Conservation (phyloP, 53 echinoderm and acorn worm species). For the Pentamera pediparva region DNA sequence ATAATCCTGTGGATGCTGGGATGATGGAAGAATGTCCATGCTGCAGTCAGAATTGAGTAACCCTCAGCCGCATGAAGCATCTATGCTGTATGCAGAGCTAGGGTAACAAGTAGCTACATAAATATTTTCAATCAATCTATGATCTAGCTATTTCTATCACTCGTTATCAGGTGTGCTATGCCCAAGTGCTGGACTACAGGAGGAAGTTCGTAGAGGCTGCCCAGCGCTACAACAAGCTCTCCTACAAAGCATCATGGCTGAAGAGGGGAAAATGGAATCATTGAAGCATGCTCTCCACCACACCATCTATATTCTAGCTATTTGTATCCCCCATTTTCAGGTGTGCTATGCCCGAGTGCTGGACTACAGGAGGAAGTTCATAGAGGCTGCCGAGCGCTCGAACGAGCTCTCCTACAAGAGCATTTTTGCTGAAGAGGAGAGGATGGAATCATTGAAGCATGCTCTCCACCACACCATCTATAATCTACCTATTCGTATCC, state of each 20-base stretch:
- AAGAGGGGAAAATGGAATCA: conserved; percentile 84
- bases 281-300: conserved; percentile 89
- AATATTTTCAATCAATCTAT: too few relatives aligned
- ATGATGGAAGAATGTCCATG: too few relatives aligned
- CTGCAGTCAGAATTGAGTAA: too few relatives aligned
- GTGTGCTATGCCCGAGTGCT: conserved; percentile 94
- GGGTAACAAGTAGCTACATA: too few relatives aligned
- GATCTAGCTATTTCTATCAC: neutral
- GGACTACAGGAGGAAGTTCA: conserved; percentile 92
- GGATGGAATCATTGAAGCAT: conserved; percentile 88
- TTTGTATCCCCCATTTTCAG: conserved; percentile 13
- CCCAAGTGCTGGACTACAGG: conserved; percentile 83
- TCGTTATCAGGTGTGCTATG: conserved; percentile 76
- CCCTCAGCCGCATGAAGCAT: too few relatives aligned
- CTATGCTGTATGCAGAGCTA: too few relatives aligned
- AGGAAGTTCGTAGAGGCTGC: conserved; percentile 95
- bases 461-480: conserved; percentile 50
- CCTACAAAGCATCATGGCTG: conserved; percentile 94
- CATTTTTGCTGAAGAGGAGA: conserved; percentile 92
- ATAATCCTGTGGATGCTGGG: too few relatives aligned
- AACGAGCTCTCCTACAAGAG: conserved; percentile 93
- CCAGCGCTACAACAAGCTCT: conserved; percentile 89
- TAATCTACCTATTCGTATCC: neutral
- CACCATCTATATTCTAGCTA: too few relatives aligned
- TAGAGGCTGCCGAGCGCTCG: conserved; percentile 90